Conservation (phyloP, 1,140 invertebrate species). For the Drosophila funebris region DNA sequence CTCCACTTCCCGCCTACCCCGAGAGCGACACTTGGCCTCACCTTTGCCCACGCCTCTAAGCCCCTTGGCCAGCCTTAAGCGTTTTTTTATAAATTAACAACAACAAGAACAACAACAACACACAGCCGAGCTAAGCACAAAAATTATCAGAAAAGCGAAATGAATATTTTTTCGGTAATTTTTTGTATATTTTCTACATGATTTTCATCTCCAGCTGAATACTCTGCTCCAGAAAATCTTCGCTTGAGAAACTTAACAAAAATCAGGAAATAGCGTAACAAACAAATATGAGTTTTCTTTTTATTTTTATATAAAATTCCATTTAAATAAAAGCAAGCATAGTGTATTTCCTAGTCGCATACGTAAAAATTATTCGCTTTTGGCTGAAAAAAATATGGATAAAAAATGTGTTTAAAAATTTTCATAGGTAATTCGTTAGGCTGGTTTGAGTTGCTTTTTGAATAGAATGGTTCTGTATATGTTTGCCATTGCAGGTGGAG, state of each 20-base stretch:
- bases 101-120: slow-evolving; percentile 34
- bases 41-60: slow-evolving; percentile 45
- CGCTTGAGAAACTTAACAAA: not conserved
- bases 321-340: not conserved
- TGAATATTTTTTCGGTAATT: slow-evolving; percentile 74
- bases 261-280: not conserved
- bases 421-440: slow-evolving; percentile 53
- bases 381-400: slow-evolving; percentile 39
- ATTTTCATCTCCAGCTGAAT: not conserved
- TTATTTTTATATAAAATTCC: not conserved
- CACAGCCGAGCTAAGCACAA: slow-evolving; percentile 38
- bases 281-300: not conserved
- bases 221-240: not conserved
- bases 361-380: slow-evolving; percentile 1
- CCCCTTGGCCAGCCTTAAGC: slow-evolving; percentile 57
- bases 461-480: slow-evolving; percentile 1
- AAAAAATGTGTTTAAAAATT: slow-evolving; percentile 51
- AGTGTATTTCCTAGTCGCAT: not conserved
- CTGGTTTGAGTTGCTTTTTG: slow-evolving; percentile 17
- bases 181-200: not conserved
- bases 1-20: slow-evolving; percentile 1
- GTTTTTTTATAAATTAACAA: slow-evolving; percentile 82
- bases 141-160: slow-evolving; percentile 76
- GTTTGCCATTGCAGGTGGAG: slow-evolving; percentile 11
- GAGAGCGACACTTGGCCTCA: slow-evolving; percentile 70